Conservation (phyloP, 2,797 vertebrate genomes). For the Euthynnus affinis region DNA sequence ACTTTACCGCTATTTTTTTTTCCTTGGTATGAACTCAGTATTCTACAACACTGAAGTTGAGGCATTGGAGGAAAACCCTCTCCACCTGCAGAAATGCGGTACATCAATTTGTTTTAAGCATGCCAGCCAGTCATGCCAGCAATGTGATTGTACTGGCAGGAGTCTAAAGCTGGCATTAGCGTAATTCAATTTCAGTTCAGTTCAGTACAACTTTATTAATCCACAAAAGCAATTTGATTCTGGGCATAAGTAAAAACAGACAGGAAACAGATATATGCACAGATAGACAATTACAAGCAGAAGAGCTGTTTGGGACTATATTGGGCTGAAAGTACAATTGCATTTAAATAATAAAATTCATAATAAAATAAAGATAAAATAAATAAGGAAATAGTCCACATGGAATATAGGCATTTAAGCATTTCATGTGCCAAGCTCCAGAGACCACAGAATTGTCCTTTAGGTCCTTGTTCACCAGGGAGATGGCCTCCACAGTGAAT, state of each 20-base stretch:
- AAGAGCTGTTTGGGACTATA: too few species aligned
- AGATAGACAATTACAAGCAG: too few species aligned
- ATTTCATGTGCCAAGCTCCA: too few species aligned
- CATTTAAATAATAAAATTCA: too few species aligned
- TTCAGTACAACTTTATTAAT: too few species aligned
- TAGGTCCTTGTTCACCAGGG: too few species aligned
- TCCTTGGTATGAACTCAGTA: not conserved
- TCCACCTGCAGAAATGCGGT: conserved; percentile 11
- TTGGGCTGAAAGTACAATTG: not conserved
- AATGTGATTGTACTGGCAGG: conserved; percentile 29
- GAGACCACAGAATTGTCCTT: too few species aligned
- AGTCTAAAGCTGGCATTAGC: conserved; percentile 10
- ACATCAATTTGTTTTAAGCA: conserved; percentile 36
- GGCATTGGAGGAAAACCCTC: not conserved
- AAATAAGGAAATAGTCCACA: not conserved
- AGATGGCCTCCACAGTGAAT: too few species aligned
- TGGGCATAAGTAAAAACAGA: too few species aligned
- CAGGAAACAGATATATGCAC: too few species aligned
- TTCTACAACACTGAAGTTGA: not conserved
- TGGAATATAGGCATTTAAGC: too few species aligned
- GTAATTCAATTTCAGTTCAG: not conserved
- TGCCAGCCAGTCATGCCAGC: conserved; percentile 7
- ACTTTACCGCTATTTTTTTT: not conserved
- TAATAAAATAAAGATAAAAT: not conserved
- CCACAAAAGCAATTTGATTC: too few species aligned